Evolutionary conservation across 2,113 vertebrate species (phyloP).

Genomic region (Serilophus lunatus): DNA sequence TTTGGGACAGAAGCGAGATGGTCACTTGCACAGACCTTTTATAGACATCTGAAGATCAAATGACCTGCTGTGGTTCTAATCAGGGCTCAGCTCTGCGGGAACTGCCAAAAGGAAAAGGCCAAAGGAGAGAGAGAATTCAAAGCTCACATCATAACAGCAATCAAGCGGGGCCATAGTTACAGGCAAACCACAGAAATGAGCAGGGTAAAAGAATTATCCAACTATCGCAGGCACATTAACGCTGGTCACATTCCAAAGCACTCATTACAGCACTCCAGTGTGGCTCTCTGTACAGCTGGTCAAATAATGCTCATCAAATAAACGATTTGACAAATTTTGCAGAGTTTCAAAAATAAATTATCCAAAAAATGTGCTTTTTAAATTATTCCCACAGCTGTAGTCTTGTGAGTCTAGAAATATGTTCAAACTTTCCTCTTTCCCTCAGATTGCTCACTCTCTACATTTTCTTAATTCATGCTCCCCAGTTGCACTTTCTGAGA

Average conservation of each 20-base stretch:
- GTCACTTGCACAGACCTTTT: conserved; percentile 58
- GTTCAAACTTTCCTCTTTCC: not conserved
- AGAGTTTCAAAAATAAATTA: conserved; percentile 49
- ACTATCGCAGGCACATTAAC: conserved; percentile 27
- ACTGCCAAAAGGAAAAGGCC: conserved; percentile 64
- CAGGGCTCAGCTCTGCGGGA: conserved; percentile 49
- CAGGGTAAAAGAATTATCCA: conserved; percentile 38
- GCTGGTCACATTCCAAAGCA: not conserved
- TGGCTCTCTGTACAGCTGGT: conserved; percentile 26
- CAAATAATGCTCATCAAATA: conserved; percentile 56
- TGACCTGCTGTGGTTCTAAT: conserved; percentile 66
- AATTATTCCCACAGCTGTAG: conserved; percentile 49
- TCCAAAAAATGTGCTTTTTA: conserved; percentile 1
- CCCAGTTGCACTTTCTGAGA: not conserved
- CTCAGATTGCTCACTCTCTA: not conserved
- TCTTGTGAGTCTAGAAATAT: not conserved
- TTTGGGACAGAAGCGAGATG: conserved; percentile 27
- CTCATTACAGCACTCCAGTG: conserved; percentile 46
- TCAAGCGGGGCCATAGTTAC: conserved; percentile 29
- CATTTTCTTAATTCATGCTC: conserved; percentile 29
- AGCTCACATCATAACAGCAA: conserved; percentile 51
- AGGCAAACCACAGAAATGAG: conserved; percentile 46
- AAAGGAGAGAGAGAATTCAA: conserved; percentile 64
- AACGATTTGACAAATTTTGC: conserved; percentile 46
- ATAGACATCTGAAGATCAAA: conserved; percentile 59